Base-by-base conservation (phyloP, 2,888 invertebrate genomes). In the Chelonus formosanus region DNA sequence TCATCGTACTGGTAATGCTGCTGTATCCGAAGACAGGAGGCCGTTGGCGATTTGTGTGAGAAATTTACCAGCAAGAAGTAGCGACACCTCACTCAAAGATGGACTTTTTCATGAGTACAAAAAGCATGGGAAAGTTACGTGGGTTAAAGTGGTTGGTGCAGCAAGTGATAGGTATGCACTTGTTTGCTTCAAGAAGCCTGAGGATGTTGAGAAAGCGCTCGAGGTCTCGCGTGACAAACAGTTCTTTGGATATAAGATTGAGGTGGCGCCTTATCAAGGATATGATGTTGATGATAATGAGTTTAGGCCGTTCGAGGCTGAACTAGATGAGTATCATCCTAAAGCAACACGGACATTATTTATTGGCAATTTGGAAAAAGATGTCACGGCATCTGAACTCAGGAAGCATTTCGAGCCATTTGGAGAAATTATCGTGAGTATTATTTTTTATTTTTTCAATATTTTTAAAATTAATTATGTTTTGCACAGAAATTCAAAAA, bases 21-120 rank as follows among this genome's bases (percentile, higher is more conserved):
- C 84, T 64, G 89, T 90, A 84, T 88, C 87, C 66, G 89, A 92
- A 75, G 92, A 92, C 77, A 88, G 91, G 76, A 88, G 94, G 80
- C 94, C 95, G 68, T 86, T 95, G 78, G 95, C 95, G 72, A 95
- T 96, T 82, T 95, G 95, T 86, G 95, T 96, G 76, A 90, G 93
- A 80, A 96, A 96, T 86, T 88, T 96, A 80, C 96, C 96, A 72
- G 90, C 92, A 71, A 89, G 96, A 78, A 96, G 95, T 78, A 90
- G 92, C 84, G 97, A 97, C 85, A 95, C 96, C 77, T 97, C 96
- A 79, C 88, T 98, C 76, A 96, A 97, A 87, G 98, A 98, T 87
- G 98, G 97, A 74, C 90, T 98, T 75, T 98, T 96, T 87, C 97
- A 98, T 87, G 97, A 97, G 86, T 98, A 97, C 89, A 98, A 98